Conservation (phyloP, 2,797 vertebrate genomes). For the Pseudocheirus occidentalis region DNA sequence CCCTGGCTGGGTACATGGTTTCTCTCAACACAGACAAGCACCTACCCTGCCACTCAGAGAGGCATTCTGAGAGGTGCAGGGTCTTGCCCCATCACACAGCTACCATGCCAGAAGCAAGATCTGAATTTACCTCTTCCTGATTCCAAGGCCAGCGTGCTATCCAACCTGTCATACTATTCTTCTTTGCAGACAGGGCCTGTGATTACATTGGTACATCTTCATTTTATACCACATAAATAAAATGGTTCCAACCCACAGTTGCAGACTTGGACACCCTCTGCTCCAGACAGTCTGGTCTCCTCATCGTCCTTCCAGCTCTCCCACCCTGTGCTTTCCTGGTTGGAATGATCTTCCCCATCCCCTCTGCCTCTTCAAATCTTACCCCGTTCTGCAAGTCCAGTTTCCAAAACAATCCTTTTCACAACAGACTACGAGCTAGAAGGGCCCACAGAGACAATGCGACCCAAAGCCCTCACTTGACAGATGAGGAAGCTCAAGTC, state of each 20-base stretch:
- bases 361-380: background rate
- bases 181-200: background rate
- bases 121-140: background rate
- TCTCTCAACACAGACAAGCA: background rate
- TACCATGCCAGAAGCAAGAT: background rate
- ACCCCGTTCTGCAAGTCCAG: background rate
- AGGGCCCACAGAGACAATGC: background rate
- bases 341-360: background rate
- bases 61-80: background rate
- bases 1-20: background rate
- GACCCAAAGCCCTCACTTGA: background rate
- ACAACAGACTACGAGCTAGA: background rate
- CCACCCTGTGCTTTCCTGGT: too few species aligned
- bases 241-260: background rate
- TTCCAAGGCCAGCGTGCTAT: background rate
- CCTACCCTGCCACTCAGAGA: background rate
- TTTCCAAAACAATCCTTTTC: background rate
- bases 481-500: background rate
- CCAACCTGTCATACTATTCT: background rate
- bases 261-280: background rate
- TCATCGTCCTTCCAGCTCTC: background rate
- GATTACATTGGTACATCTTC: background rate
- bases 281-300: background rate
- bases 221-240: background rate
- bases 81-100: background rate